Percentiles rank a stretch among this genome's conserved stretches.
Conservation (phyloP, 2,888 invertebrate species). For the Drosophila hamatofila region DNA sequence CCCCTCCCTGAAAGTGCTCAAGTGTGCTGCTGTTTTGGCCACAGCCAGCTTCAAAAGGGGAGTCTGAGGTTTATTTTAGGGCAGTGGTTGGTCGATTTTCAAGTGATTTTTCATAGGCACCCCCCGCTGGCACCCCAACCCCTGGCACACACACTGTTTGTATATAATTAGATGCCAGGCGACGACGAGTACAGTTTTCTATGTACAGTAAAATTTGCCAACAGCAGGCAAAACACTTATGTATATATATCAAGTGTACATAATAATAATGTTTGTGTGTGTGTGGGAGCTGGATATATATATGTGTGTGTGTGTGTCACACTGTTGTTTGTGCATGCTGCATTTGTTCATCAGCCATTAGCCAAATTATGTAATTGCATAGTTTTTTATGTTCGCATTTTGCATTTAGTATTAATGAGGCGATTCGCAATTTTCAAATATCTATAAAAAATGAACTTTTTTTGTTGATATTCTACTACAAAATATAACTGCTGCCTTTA, state of each 20-base stretch:
- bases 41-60: conserved; percentile 42
- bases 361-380: conserved; percentile 53
- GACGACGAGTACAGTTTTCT: conserved; percentile 68
- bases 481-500: neutral
- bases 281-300: conserved; percentile 11
- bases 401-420: conserved; percentile 22
- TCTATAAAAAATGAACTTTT: conserved; percentile 5
- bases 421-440: neutral
- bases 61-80: neutral
- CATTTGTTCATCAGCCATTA: conserved; percentile 55
- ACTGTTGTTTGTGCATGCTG: conserved; percentile 32
- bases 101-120: conserved; percentile 69
- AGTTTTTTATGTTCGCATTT: conserved; percentile 22
- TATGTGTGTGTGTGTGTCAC: conserved; percentile 21
- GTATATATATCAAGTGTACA: conserved; percentile 45
- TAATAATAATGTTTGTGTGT: conserved; percentile 23
- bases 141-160: conserved; percentile 47
- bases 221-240: conserved; percentile 43
- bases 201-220: conserved; percentile 63
- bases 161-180: conserved; percentile 70
- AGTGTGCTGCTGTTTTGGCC: conserved; percentile 56
- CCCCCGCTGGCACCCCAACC: conserved; percentile 21
- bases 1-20: conserved; percentile 10
- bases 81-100: conserved; percentile 50
- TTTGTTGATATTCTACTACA: conserved; percentile 1